phyloP scores from a whole-genome alignment of 2,888 invertebrate genomes.

The Drosophila seclusa region DNA sequence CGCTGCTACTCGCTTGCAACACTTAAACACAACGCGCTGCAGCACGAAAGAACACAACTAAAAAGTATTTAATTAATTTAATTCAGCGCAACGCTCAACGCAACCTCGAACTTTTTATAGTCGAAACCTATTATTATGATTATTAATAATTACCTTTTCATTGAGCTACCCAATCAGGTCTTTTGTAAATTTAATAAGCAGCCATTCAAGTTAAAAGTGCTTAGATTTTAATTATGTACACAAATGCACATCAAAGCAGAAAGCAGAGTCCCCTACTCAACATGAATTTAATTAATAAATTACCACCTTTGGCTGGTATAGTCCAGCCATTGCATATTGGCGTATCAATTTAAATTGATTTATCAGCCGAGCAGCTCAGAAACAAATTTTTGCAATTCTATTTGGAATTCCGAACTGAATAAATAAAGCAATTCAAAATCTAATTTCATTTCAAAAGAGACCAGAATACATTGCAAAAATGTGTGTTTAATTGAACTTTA shows the following conservation, averaged over 20 bases:
- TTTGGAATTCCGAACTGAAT: neutral
- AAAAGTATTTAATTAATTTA: conserved; percentile 58
- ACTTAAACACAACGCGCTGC: conserved; percentile 45
- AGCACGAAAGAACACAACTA: conserved; percentile 35
- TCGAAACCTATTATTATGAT: conserved; percentile 52
- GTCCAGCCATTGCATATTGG: conserved; percentile 6
- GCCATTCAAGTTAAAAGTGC: conserved; percentile 74
- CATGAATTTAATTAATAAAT: conserved; percentile 57
- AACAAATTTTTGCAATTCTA: neutral
- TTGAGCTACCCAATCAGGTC: conserved; percentile 28
- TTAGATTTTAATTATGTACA: conserved; percentile 70
- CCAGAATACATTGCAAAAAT: neutral
- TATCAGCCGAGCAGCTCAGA: neutral
- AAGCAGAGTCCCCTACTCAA: conserved; percentile 16
- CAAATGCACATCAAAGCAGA: conserved; percentile 65
- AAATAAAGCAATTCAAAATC: neutral
- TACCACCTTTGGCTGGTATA: conserved; percentile 18
- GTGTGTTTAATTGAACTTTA: conserved; percentile 12
- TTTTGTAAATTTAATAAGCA: conserved; percentile 61
- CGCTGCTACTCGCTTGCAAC: conserved; percentile 33
- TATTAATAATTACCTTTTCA: conserved; percentile 72
- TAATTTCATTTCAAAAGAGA: neutral
- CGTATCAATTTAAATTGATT: conserved; percentile 1
- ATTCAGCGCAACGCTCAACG: conserved; percentile 14
- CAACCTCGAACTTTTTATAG: neutral